Conservation (phyloP, 2,888 invertebrate species). For the Andrena camellia region DNA sequence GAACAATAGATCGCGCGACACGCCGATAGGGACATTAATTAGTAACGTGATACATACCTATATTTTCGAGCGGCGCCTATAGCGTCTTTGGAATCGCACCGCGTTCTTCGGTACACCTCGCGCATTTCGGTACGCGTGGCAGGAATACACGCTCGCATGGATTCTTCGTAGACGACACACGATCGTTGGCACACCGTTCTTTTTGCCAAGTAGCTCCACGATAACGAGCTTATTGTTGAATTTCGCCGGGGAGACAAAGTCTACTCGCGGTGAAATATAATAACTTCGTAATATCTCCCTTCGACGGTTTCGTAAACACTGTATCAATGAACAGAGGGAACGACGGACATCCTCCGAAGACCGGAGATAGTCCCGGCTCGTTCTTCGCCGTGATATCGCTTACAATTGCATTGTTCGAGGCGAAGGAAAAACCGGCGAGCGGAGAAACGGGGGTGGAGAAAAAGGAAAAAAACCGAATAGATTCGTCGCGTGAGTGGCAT, state of each 20-base stretch:
- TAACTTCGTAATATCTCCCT: conserved; percentile 53
- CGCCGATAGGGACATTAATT: too few relatives aligned
- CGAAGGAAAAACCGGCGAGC: conserved; percentile 1
- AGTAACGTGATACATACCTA: too few relatives aligned
- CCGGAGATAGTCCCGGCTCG: conserved; percentile 12
- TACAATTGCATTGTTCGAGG: conserved; percentile 5
- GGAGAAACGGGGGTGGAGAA: not conserved
- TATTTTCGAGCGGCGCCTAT: too few relatives aligned
- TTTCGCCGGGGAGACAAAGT: conserved; percentile 50
- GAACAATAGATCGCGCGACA: not conserved
- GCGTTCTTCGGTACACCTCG: not conserved
- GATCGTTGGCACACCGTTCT: conserved; percentile 16
- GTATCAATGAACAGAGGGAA: conserved; percentile 45
- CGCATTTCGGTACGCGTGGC: not conserved
- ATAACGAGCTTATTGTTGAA: conserved; percentile 59
- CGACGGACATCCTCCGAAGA: conserved; percentile 24
- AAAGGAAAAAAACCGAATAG: not conserved
- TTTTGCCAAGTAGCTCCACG: conserved; percentile 41
- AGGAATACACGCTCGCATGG: not conserved
- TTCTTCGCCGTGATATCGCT: conserved; percentile 34
- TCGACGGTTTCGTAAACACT: conserved; percentile 56
- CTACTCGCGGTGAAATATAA: conserved; percentile 53
- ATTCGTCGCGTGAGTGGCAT: not conserved
- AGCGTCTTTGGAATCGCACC: not conserved
- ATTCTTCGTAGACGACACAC: not conserved